Conservation (phyloP, 2,888 invertebrate species). For the Gortyna flavago region DNA sequence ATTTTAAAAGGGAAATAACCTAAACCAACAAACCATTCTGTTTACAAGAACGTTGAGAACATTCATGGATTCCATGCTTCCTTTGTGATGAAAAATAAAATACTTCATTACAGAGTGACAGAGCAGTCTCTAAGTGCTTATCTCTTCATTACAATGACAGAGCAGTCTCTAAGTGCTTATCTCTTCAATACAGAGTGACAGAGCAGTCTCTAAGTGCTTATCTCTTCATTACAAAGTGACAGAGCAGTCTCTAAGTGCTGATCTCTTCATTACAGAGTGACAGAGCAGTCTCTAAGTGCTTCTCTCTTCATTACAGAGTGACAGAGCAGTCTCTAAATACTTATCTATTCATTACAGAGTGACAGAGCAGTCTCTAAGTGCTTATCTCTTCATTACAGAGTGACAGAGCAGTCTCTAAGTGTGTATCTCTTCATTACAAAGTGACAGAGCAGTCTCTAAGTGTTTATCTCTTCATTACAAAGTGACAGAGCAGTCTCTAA, state of each 20-base stretch:
- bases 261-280: neutral
- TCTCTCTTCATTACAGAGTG: too few species aligned
- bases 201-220: neutral
- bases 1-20: neutral
- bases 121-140: neutral
- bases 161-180: too few species aligned
- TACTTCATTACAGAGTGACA: neutral
- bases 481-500: too few species aligned
- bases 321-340: too few species aligned
- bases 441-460: neutral
- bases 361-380: too few species aligned
- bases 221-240: neutral
- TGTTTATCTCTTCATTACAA: neutral
- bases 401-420: too few species aligned
- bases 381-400: neutral
- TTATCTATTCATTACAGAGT: too few species aligned
- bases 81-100: neutral
- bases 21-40: neutral
- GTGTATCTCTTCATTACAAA: too few species aligned
- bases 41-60: neutral
- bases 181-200: neutral
- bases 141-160: too few species aligned
- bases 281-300: too few species aligned
- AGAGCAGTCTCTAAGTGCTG: too few species aligned
- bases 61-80: neutral